Conservation (phyloP, 2,888 invertebrate genomes). For the Pyrgus malvae region DNA sequence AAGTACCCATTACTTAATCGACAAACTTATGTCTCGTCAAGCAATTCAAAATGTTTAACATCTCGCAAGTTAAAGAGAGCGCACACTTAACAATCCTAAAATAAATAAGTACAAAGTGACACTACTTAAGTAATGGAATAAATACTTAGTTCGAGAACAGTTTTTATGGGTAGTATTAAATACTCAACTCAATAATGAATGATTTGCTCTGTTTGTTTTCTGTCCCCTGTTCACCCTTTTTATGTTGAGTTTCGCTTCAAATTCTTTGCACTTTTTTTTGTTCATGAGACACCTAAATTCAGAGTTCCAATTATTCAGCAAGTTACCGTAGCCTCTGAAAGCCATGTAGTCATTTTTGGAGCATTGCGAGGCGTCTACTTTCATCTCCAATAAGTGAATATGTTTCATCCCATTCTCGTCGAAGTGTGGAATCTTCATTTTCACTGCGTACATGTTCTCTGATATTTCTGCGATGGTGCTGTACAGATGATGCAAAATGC, state of each 20-base stretch:
- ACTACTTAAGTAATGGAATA: constrained; percentile 34
- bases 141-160: constrained; percentile 32
- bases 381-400: constrained; percentile 57
- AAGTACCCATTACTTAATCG: constrained; percentile 80
- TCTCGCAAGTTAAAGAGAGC: constrained; percentile 49
- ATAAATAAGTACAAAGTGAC: constrained; percentile 45
- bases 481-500: constrained; percentile 67
- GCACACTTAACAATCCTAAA: constrained; percentile 38
- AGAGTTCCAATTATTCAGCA: constrained; percentile 82
- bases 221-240: constrained; percentile 48
- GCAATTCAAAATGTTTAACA: constrained; percentile 55
- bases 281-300: constrained; percentile 69
- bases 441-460: constrained; percentile 64
- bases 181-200: constrained; percentile 35
- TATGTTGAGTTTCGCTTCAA: constrained; percentile 53
- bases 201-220: constrained; percentile 35
- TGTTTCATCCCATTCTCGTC: constrained; percentile 60
- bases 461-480: constrained; percentile 82
- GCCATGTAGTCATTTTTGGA: constrained; percentile 83
- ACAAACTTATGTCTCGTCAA: constrained; percentile 74
- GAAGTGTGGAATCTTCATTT: constrained; percentile 55
- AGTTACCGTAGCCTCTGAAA: constrained; percentile 80
- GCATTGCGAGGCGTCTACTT: constrained; percentile 77
- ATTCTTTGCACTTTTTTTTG: constrained; percentile 49
- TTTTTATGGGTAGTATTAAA: constrained; percentile 9